A percentile compares a stretch with the other conserved stretches of the same genome.
Evolutionary conservation across 2,797 vertebrate genomes (phyloP).

Genomic region (Sebastes itinus): DNA sequence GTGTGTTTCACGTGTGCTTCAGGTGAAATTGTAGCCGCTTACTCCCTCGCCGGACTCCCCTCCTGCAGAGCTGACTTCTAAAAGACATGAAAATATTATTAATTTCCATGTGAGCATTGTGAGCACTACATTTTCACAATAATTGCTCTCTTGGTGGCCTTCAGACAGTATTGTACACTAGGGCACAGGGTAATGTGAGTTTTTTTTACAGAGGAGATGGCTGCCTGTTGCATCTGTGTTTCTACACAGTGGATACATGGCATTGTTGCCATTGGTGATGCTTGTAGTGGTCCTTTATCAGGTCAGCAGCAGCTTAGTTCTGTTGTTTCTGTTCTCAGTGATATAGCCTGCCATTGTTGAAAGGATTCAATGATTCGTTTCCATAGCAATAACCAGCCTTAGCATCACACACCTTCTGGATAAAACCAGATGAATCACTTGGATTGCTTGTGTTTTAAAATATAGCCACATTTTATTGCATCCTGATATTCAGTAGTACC

Average conservation of each 20-base stretch:
- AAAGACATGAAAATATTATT: constrained; percentile 29
- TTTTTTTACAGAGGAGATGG: neutral
- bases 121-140: neutral
- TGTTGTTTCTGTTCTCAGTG: constrained; percentile 3
- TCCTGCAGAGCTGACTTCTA: constrained; percentile 5
- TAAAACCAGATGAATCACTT: constrained; percentile 27
- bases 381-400: constrained; percentile 70
- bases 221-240: neutral
- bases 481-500: neutral
- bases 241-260: constrained; percentile 2
- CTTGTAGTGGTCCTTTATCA: constrained; percentile 40
- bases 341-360: constrained; percentile 40
- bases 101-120: neutral
- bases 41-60: neutral
- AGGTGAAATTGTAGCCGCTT: constrained; percentile 41
- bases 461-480: neutral
- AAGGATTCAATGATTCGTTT: constrained; percentile 65
- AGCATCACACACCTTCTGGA: constrained; percentile 5
- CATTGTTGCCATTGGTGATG: constrained; percentile 44
- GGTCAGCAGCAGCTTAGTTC: constrained; percentile 43
- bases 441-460: neutral
- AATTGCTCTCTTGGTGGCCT: constrained; percentile 9
- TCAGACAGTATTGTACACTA: neutral
- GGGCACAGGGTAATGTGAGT: neutral
- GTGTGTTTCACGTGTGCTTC: constrained; percentile 33